Percentiles rank a stretch among this genome's conserved stretches.
Evolutionary conservation across 2,797 vertebrate genomes (phyloP).

Genomic region (Tiaroga cobitis): DNA sequence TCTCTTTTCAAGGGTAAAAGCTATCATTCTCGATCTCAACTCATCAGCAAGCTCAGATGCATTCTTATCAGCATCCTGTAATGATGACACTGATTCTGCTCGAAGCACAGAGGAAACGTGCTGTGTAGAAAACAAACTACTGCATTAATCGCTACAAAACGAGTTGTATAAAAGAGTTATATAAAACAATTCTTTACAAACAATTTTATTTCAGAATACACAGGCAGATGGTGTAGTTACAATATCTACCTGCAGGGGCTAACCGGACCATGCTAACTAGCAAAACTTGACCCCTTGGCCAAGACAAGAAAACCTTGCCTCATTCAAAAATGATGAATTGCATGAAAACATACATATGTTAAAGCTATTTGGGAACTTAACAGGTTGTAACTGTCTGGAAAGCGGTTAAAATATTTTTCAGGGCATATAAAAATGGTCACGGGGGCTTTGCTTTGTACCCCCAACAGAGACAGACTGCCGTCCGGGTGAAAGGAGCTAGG

Average conservation of each 20-base stretch:
- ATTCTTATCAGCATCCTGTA: conserved; percentile 40
- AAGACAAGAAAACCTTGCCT: not conserved
- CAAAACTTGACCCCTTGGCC: not conserved
- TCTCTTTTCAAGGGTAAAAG: conserved; percentile 1
- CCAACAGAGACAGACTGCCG: conserved; percentile 3
- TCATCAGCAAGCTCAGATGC: conserved; percentile 13
- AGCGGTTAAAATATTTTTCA: conserved; percentile 1
- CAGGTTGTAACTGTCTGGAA: conserved; percentile 32
- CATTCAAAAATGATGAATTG: conserved; percentile 22
- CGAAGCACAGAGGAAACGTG: not conserved
- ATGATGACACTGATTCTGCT: conserved; percentile 13
- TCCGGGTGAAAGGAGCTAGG: not conserved
- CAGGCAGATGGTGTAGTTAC: not conserved
- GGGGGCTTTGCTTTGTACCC: not conserved
- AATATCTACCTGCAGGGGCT: not conserved
- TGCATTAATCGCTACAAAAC: not conserved
- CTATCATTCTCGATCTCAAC: not conserved
- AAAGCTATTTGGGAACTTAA: conserved; percentile 32
- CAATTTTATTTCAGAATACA: not conserved
- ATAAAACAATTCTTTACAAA: not conserved
- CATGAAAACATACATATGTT: conserved; percentile 14
- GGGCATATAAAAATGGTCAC: conserved; percentile 16
- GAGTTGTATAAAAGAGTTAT: not conserved
- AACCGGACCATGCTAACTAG: not conserved
- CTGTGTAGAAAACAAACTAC: not conserved